Evolutionary conservation across 1,140 invertebrate genomes (phyloP).

Genomic region (Caenorhabditis briggsae): DNA sequence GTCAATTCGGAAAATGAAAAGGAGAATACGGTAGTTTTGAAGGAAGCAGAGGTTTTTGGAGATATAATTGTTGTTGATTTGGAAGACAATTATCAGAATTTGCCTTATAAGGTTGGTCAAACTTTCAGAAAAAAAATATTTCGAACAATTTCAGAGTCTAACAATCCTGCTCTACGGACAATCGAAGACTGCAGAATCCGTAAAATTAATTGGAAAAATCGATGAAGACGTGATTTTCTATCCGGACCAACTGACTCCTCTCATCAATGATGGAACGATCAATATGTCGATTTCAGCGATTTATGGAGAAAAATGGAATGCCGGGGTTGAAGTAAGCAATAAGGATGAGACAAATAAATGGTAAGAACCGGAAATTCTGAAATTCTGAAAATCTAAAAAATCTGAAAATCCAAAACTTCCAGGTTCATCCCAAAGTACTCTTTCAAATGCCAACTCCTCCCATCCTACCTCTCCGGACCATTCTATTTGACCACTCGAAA

Average conservation of each 20-base stretch:
- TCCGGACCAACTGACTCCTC: not conserved
- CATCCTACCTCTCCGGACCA: not conserved
- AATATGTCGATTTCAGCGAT: not conserved
- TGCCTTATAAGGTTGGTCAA: not conserved
- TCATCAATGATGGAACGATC: not conserved
- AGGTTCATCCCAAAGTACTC: not conserved
- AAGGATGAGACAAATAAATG: not conserved
- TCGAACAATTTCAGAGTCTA: not conserved
- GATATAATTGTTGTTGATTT: conserved; percentile 37
- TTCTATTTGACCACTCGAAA: not conserved
- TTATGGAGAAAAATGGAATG: conserved; percentile 19
- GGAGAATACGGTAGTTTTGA: conserved; percentile 17
- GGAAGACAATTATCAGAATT: conserved; percentile 13
- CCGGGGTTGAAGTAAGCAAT: not conserved
- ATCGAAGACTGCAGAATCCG: not conserved
- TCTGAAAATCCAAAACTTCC: not conserved
- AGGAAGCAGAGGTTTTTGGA: conserved; percentile 7
- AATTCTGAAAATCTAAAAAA: not conserved
- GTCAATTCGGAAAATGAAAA: not conserved
- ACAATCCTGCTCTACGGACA: not conserved
- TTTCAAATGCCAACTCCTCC: not conserved
- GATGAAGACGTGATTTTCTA: conserved; percentile 38
- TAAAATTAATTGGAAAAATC: conserved; percentile 38
- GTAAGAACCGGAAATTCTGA: not conserved
- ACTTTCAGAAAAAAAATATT: not conserved